A percentile compares a stretch with the other conserved stretches of the same genome.
Conservation (phyloP, 2,888 invertebrate species). For the Yponomeuta cagnagella region DNA sequence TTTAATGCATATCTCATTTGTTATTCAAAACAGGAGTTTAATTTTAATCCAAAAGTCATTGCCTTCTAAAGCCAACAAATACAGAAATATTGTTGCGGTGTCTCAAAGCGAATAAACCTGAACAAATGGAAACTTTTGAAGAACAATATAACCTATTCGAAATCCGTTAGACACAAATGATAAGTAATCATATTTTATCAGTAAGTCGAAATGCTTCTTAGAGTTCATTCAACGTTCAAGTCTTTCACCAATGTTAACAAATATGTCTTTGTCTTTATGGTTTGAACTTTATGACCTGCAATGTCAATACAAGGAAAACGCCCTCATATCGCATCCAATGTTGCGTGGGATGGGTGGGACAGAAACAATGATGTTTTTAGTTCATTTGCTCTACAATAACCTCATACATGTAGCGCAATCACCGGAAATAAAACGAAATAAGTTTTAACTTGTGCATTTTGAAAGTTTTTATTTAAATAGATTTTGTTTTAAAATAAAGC, state of each 20-base stretch:
- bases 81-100: background rate
- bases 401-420: too few relatives aligned
- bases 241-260: background rate
- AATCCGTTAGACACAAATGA: background rate
- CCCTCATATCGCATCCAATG: background rate
- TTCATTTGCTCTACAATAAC: too few relatives aligned
- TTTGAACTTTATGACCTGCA: background rate
- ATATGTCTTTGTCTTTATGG: background rate
- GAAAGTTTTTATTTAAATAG: too few relatives aligned
- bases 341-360: background rate
- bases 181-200: background rate
- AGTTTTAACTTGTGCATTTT: too few relatives aligned
- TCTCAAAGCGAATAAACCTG: background rate
- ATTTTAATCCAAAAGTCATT: background rate
- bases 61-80: background rate
- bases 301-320: background rate
- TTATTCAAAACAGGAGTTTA: background rate
- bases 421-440: too few relatives aligned
- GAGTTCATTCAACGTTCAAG: background rate
- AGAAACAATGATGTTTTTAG: too few relatives aligned
- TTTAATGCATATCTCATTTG: background rate
- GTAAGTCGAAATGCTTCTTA: background rate
- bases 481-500: too few relatives aligned
- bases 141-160: background rate
- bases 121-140: background rate